Evolutionary conservation across 1,140 invertebrate species (phyloP), one percentile per base, ranked within the genome.

Genomic region (Pachyrhynchus sulphureomaculatus): DNA sequence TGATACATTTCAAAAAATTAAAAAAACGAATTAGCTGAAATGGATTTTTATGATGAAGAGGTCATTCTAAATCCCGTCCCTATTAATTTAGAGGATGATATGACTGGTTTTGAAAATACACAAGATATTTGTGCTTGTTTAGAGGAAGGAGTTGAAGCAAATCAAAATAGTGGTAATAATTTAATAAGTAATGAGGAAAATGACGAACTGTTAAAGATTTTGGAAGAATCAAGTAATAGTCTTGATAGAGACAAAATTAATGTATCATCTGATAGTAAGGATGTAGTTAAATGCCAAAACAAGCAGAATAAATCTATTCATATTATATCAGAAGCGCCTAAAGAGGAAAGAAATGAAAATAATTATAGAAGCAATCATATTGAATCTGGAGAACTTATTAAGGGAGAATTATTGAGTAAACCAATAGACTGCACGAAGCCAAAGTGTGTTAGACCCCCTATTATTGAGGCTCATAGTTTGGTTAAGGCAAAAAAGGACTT

Each of bases 21-120:
- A 64, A 29, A 64, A 29, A 45, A 17, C 2, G 62, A 64, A 37
- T 24, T 64, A 12, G 54, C 54, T 4, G 54, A 64, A 47, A 58
- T 64, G 55, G 53, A 64, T 26, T 44, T 41, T 41, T 64, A 21
- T 20, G 23, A 48, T 17, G 42, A 58, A 9, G 45, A 42, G 34
- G n/a, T 57, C 4, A 12, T 59, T 5, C 20, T 58, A 33, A 58
- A 58, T 26, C 15, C 1, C 2, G 55, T 41, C 6, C 29, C 39
- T 10, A 45, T 64, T 36, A 29, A 57, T 36, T 49, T 49, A 18
- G 53, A 57, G 13, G 41, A 48, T 33, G 44, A 39, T 23, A 24
- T 23, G 9, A 32, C 52, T 12, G 33, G 52, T 2, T 64, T 64
- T 52, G 45, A 64, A 20, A 59, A 64, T 26, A 64, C 55, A 8